Percentiles rank a stretch among this genome's conserved stretches.
Conservation (phyloP, 2,113 vertebrate species). For the Aphyosemion australe region DNA sequence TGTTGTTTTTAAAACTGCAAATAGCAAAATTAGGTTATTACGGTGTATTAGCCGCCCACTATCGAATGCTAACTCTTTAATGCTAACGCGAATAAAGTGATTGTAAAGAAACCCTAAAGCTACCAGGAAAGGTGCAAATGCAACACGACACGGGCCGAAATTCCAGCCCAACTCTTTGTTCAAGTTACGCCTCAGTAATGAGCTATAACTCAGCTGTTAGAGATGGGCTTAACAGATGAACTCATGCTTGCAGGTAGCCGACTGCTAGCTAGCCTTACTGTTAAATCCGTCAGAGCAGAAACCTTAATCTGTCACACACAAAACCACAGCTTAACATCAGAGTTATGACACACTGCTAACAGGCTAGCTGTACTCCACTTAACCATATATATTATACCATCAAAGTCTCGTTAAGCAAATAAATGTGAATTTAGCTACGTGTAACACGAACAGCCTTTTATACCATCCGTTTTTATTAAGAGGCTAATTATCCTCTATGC, state of each 20-base stretch:
- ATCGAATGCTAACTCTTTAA: conserved; percentile 22
- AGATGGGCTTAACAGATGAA: background rate
- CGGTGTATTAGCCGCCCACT: conserved; percentile 23
- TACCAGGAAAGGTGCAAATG: conserved; percentile 19
- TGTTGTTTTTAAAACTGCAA: background rate
- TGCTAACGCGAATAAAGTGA: conserved; percentile 34
- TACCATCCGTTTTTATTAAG: conserved; percentile 26
- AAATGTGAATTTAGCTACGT: background rate
- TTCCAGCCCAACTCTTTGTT: background rate
- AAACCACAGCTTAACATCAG: conserved; percentile 51
- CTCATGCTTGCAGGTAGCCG: conserved; percentile 3
- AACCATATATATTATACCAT: too few relatives aligned
- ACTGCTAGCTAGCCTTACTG: conserved; percentile 48
- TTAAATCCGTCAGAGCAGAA: conserved; percentile 66
- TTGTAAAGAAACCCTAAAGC: conserved; percentile 24
- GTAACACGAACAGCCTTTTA: background rate
- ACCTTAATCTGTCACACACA: conserved; percentile 69
- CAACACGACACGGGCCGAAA: background rate
- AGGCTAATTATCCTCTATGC: conserved; percentile 47
- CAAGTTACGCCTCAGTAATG: background rate
- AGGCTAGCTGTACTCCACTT: background rate
- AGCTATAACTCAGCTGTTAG: background rate
- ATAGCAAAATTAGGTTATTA: background rate
- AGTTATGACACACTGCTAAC: conserved; percentile 25
- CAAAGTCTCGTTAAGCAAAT: background rate